Evolutionary conservation across 2,888 invertebrate genomes (phyloP), one percentile per base, ranked within the genome.

Genomic region (Blera fallax): DNA sequence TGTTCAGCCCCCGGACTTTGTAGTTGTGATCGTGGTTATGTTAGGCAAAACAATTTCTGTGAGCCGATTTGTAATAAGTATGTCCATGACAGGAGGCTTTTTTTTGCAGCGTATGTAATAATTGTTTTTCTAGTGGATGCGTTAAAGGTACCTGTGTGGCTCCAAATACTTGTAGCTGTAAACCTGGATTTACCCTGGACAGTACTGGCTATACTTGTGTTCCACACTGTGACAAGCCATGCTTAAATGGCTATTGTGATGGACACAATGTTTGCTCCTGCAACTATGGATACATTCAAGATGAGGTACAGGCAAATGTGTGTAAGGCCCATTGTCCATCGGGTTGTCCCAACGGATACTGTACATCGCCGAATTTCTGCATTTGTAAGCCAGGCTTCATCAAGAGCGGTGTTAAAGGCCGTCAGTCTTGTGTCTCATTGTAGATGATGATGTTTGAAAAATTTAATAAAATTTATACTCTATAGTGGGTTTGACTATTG

Each of bases 331-430:
- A 94, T 85, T 96, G 96, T 88, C 93, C 94, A 0, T 94, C 94
- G n/a, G 96, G 96, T 0, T 96, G 96, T 88, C 93, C 93, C 7
- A 96, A 96, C 89, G 96, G 96, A 0, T 93, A 93, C 18, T 96
- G 96, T 88, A 94, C 95, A 0, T 94, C 94, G 0, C 96, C 96
- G 0, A 95, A 96, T 90, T 94, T 95, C 89, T 96, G 96, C 89
- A 93, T 95, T 79, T 96, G 96, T 89, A 94, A 95, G 88, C 93
- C 93, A 0, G 96, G 96, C 0, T 96, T 93, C 89, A 90, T 89
- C 21, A 91, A 91, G 87, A 90, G 89, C 32, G 92, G 92, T 62
- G 89, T 91, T 60, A 91, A 91, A 80, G 87, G 94, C 93, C 93
- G 94, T n/a, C 93, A 94, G 56, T 90, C 92, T 7, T 96, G 96